Conservation (phyloP, 2,888 invertebrate genomes). For the Deilephila porcellus region DNA sequence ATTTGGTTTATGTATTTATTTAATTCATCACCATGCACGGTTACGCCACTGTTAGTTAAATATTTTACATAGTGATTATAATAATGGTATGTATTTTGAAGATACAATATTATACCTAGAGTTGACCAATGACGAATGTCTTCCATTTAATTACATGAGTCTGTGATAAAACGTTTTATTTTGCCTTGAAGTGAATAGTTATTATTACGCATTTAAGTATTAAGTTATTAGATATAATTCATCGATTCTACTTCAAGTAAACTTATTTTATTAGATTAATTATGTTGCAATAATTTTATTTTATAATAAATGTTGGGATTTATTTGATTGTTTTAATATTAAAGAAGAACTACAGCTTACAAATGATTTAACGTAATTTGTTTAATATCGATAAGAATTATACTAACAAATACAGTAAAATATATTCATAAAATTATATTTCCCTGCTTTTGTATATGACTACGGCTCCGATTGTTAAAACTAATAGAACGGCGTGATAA, state of each 20-base stretch:
- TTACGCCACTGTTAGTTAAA: not conserved
- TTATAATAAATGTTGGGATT: conserved; percentile 25
- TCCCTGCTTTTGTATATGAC: conserved; percentile 51
- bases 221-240: conserved; percentile 7
- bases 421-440: conserved; percentile 15
- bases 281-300: conserved; percentile 19
- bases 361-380: not conserved
- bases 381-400: conserved; percentile 6
- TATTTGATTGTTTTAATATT: conserved; percentile 7
- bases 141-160: conserved; percentile 42
- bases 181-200: conserved; percentile 33
- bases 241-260: not conserved
- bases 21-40: not conserved
- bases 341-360: not conserved
- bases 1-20: not conserved
- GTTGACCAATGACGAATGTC: conserved; percentile 44
- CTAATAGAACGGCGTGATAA: conserved; percentile 63
- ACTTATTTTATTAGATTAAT: conserved; percentile 1
- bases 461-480: conserved; percentile 56
- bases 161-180: conserved; percentile 40
- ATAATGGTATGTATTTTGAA: not conserved
- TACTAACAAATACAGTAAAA: conserved; percentile 14
- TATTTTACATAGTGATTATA: not conserved
- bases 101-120: conserved; percentile 25
- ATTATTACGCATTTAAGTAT: conserved; percentile 6